Percentiles rank a stretch among this genome's conserved stretches.
Evolutionary conservation across 2,113 vertebrate genomes (phyloP).

Genomic region (Polypterus bichir): DNA sequence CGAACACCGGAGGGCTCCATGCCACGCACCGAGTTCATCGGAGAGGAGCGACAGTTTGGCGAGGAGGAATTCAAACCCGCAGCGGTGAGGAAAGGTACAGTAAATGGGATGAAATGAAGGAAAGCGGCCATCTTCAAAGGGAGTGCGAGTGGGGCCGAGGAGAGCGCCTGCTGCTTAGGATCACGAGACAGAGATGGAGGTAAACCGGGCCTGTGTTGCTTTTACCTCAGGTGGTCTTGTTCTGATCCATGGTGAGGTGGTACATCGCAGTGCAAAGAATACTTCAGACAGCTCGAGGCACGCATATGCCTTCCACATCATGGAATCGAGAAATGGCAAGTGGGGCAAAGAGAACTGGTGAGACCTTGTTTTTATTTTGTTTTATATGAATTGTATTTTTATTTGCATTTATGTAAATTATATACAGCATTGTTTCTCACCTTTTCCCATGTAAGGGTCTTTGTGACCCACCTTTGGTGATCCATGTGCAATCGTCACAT

Average conservation of each 20-base stretch:
- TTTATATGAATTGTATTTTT: too few relatives aligned
- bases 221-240: conserved; percentile 57
- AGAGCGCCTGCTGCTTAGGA: not conserved
- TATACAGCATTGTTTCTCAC: too few relatives aligned
- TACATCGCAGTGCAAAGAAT: conserved; percentile 81
- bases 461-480: too few relatives aligned
- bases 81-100: conserved; percentile 71
- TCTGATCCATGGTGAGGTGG: conserved; percentile 82
- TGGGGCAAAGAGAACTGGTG: conserved; percentile 94
- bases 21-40: conserved; percentile 57
- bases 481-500: too few relatives aligned
- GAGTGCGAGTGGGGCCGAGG: not conserved
- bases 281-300: conserved; percentile 65
- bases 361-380: conserved; percentile 11
- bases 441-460: too few relatives aligned
- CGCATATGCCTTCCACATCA: conserved; percentile 79
- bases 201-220: not conserved
- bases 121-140: not conserved
- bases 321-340: conserved; percentile 65
- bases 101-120: not conserved
- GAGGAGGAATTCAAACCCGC: conserved; percentile 53
- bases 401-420: too few relatives aligned
- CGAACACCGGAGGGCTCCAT: conserved; percentile 48
- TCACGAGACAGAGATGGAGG: not conserved
- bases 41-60: conserved; percentile 51